These are phyloP conservation scores for Bellardia bayeri DNA, from an alignment of 2,888 invertebrate genomes.

Conservation along the genomic window DNA sequence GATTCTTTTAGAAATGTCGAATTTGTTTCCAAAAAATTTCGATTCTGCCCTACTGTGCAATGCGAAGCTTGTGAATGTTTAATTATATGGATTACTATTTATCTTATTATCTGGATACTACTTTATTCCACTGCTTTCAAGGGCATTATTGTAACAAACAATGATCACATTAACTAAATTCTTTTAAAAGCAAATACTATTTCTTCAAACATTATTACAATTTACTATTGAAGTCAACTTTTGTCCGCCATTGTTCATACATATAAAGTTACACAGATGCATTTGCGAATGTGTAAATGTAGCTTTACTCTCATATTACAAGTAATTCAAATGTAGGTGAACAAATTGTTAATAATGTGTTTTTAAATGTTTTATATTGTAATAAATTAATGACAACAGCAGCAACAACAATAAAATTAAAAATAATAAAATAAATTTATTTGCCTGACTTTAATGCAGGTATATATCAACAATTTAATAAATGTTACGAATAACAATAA, in stretches of 20 bases:
- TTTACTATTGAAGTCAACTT: not conserved
- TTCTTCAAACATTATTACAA: no score
- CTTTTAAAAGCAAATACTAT: no score
- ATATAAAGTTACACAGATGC: conserved; percentile 18
- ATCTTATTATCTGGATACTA: no score
- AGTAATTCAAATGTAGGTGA: conserved; percentile 68
- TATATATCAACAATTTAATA: conserved; percentile 31
- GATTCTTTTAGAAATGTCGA: no score
- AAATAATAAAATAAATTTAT: conserved; percentile 15
- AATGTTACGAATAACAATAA: not conserved
- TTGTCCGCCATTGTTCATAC: conserved; percentile 20
- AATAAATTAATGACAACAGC: conserved; percentile 52
- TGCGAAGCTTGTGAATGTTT: no score
- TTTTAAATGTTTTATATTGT: conserved; percentile 55
- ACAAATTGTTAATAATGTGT: conserved; percentile 67
- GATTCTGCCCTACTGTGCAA: no score
- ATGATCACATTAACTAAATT: no score
- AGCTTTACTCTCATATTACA: conserved; percentile 48
- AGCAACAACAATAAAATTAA: not conserved
- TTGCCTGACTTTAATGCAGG: conserved; percentile 11
- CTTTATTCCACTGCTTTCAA: no score
- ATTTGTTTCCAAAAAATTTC: no score
- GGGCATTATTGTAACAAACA: no score
- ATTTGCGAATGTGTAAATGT: conserved; percentile 30
- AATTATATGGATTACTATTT: no score